Conservation (phyloP, 1,140 invertebrate genomes). For the Pseudomyrmex dendroicus region DNA sequence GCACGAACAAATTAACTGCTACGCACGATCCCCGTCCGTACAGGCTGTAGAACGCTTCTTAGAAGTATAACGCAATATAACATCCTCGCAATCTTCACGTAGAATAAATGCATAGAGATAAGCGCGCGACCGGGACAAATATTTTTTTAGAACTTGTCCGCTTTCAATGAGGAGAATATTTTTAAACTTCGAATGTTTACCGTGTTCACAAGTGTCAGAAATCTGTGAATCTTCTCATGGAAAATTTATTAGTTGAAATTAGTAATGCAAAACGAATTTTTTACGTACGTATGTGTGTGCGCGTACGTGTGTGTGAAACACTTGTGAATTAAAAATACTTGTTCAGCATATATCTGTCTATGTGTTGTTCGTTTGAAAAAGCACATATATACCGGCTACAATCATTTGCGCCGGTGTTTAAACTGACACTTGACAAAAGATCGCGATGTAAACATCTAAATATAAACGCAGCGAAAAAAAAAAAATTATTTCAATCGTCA, state of each 20-base stretch:
- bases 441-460: conserved; percentile 2
- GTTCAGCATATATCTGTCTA: too few species aligned
- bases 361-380: too few species aligned
- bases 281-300: too few species aligned
- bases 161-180: background rate
- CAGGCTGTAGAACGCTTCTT: conserved; percentile 11
- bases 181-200: background rate
- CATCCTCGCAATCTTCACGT: background rate
- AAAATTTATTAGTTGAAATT: background rate
- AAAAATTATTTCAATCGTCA: background rate
- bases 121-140: too few species aligned
- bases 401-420: background rate
- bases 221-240: background rate
- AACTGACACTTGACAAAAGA: background rate
- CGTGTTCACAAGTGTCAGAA: background rate
- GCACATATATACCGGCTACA: background rate
- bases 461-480: background rate
- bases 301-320: too few species aligned
- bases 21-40: conserved; percentile 27
- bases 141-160: background rate
- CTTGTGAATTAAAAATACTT: too few species aligned
- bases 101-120: background rate
- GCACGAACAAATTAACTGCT: conserved; percentile 58
- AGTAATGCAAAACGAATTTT: background rate
- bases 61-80: conserved; percentile 4